Conservation (phyloP, 2,888 invertebrate genomes). For the Linnaemya vulpina region DNA sequence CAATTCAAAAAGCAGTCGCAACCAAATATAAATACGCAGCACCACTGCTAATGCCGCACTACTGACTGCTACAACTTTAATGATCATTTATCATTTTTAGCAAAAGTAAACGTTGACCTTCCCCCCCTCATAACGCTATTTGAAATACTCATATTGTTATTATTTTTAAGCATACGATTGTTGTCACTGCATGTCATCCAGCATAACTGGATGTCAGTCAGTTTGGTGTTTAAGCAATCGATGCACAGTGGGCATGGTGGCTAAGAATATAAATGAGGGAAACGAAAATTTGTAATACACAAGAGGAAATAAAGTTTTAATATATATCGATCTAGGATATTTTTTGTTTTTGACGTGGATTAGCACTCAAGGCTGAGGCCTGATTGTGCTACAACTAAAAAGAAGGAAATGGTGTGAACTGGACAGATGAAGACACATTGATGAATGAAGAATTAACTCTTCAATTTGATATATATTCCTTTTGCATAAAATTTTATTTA, state of each 20-base stretch:
- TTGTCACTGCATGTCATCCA: constrained; percentile 66
- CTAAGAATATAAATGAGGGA: no score
- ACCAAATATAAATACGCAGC: neutral
- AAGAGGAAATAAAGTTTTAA: no score
- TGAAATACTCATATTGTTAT: constrained; percentile 40
- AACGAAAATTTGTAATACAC: no score
- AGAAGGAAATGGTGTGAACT: no score
- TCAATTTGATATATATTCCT: no score
- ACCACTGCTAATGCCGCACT: constrained; percentile 21
- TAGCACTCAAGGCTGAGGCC: no score
- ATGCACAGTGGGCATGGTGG: constrained; percentile 20
- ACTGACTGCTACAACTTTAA: constrained; percentile 64
- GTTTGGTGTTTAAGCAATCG: neutral
- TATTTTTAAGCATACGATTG: constrained; percentile 69
- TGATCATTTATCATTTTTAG: constrained; percentile 71
- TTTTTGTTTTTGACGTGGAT: no score
- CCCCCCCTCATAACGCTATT: constrained; percentile 1
- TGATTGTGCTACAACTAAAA: no score
- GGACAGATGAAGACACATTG: no score
- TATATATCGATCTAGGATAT: no score
- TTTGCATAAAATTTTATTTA: no score
- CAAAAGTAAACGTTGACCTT: constrained; percentile 48
- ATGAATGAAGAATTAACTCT: no score
- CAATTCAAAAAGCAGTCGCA: neutral
- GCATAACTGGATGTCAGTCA: constrained; percentile 66